Conservation (phyloP, 2,888 invertebrate genomes). For the Cephus runcator region DNA sequence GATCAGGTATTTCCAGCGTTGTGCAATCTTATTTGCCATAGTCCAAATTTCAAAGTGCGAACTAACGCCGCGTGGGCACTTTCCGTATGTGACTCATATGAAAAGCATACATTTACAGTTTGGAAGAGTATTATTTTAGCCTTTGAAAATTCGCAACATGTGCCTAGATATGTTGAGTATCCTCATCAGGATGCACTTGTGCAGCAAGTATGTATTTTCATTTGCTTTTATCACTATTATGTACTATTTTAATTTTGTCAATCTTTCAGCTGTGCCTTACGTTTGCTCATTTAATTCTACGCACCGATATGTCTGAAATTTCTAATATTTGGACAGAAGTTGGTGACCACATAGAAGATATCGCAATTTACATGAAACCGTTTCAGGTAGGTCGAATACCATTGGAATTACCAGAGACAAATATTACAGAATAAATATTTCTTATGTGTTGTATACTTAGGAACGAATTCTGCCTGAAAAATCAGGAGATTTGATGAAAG, state of each 20-base stretch:
- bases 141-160: constrained; percentile 80
- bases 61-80: constrained; percentile 87
- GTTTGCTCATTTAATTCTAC: constrained; percentile 74
- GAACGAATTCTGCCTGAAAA: constrained; percentile 59
- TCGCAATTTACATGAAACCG: constrained; percentile 51
- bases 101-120: constrained; percentile 70
- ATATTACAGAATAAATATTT: not conserved
- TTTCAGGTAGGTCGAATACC: constrained; percentile 46
- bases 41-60: constrained; percentile 89
- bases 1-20: constrained; percentile 74
- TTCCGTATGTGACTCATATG: constrained; percentile 74
- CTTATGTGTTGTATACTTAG: constrained; percentile 34
- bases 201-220: constrained; percentile 73
- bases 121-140: constrained; percentile 81
- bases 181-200: constrained; percentile 87
- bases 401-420: not conserved
- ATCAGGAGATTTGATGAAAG: constrained; percentile 53
- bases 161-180: constrained; percentile 86
- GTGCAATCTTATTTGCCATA: constrained; percentile 75
- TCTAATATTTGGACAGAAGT: constrained; percentile 52
- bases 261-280: constrained; percentile 76
- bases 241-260: not conserved
- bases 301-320: constrained; percentile 51
- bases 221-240: not conserved
- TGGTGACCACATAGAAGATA: constrained; percentile 51